Evolutionary conservation across 2,113 vertebrate genomes (phyloP), one percentile per base, ranked within the genome.

Genomic region (Syngnathus floridae): DNA sequence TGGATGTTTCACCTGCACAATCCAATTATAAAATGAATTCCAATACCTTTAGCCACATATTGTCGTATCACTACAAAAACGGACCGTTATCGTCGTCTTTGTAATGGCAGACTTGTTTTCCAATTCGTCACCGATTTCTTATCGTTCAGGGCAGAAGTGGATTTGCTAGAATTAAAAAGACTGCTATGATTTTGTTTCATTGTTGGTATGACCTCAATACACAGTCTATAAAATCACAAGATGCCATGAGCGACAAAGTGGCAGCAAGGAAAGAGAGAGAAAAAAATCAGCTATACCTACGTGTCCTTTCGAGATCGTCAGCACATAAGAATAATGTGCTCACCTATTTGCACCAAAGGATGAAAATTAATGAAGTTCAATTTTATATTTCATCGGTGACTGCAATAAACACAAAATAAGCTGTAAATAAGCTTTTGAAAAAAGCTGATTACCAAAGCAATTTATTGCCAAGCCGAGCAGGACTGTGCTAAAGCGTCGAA

Each of bases 401-500:
- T 86, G 91, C 90, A 91, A 91, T 91, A 90, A 90, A 91, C 86
- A 86, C 87, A 89, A 86, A 90, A 91, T 87, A 91, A 91, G 88
- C 90, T 82, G 84, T 91, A 90, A 91, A 92, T 91, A 91, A 90
- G 88, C 88, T 90, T 90, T 91, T 91, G 89, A 41, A 91, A 92
- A 91, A 92, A 91, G 88, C 88, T 91, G 89, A 91, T 91, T 91
- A 91, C 88, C 77, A 83, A 91, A 90, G 84, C 90, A 91, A 91
- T 92, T 90, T 90, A 90, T 90, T 89, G 87, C 83, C 81, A 85
- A 90, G 85, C 87, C 85, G 13, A 61, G 59, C 82, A 89, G 86
- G 83, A 85, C 85, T 77, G 79, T 85, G 83, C 87, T 86, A 87
- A 87, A 88, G 87, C 81, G 81, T 65, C 83, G 77, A 72, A 79